Conservation (phyloP, 2,113 vertebrate species). For the Callipepla squamata region DNA sequence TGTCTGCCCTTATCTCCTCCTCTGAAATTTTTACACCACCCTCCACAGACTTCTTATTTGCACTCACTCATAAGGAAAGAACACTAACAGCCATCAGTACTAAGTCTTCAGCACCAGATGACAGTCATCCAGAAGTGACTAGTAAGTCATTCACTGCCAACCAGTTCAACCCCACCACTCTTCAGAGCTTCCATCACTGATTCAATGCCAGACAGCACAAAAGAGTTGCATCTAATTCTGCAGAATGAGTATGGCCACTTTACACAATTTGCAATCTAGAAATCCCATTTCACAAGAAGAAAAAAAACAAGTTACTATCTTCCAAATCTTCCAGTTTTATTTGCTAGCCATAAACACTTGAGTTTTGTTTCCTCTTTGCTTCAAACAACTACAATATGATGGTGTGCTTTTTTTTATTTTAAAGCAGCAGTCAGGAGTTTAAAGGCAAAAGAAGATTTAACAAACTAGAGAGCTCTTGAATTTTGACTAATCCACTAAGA, state of each 20-base stretch:
- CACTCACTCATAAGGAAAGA: background rate
- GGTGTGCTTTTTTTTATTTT: background rate
- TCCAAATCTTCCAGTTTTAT: background rate
- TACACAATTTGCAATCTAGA: background rate
- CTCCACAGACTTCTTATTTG: background rate
- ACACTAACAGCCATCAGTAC: background rate
- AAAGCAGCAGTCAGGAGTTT: background rate
- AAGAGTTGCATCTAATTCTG: background rate
- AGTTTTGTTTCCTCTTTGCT: background rate
- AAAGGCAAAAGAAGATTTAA: background rate
- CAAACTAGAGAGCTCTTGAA: background rate
- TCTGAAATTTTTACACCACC: background rate
- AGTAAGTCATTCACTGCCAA: background rate
- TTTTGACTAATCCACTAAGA: background rate
- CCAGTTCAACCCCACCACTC: background rate
- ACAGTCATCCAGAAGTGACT: background rate
- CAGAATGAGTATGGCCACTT: background rate
- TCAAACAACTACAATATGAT: background rate
- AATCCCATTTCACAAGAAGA: background rate
- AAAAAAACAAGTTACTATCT: background rate
- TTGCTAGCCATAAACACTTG: background rate
- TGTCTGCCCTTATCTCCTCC: background rate
- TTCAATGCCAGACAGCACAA: background rate
- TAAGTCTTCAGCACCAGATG: background rate
- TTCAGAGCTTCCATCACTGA: background rate